Base-by-base conservation (phyloP, 2,113 vertebrate genomes). In the Prochilodus magdalenae region DNA sequence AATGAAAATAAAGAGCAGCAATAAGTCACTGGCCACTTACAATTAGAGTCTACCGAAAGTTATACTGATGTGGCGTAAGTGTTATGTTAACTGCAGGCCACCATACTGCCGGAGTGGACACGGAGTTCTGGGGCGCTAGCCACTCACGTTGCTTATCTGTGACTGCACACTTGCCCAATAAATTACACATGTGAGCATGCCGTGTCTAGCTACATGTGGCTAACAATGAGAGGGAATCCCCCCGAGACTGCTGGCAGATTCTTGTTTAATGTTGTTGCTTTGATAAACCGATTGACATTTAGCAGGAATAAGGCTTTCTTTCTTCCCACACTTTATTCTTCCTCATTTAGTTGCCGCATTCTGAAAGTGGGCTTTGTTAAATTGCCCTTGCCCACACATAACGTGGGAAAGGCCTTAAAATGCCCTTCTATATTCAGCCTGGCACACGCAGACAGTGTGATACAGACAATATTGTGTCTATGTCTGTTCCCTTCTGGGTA, bases 341-440 rank as follows among this genome's bases (percentile, higher is more conserved):
- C 30, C 51, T 40, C 47, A 40, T 75, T 75, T 78, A 75, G 73
- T 53, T 60, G 36, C 27, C 77, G 22, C 2, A 27, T 77, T 11
- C 87, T 87, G 77, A 92, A 83, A 86, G 89, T 74, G 26, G 6
- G 86, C 73, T 87, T 92, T 91, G 90, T 93, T 73, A n/a, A 62
- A 85, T 53, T 49, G 65, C 36, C 69, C n/a, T 12, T 12, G 0
- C 13, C 5, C 26, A 33, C 49, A 83, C 59, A 3, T 70, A 78
- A 40, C 4, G 40, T 77, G 80, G 69, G 66, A 74, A 40, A 24
- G 79, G 75, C 69, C 81, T 85, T 67, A n/a, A 88, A 90, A 89
- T 89, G 85, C 89, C 86, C 16, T 36, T 83, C 72, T 59, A 65
- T 36, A 13, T 49, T 24, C 0, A 30, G 18, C 77, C 40, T 53